These are phyloP conservation scores for Penaeus japonicus DNA, from an alignment of 1,140 invertebrate species.

Conservation along the genomic window DNA sequence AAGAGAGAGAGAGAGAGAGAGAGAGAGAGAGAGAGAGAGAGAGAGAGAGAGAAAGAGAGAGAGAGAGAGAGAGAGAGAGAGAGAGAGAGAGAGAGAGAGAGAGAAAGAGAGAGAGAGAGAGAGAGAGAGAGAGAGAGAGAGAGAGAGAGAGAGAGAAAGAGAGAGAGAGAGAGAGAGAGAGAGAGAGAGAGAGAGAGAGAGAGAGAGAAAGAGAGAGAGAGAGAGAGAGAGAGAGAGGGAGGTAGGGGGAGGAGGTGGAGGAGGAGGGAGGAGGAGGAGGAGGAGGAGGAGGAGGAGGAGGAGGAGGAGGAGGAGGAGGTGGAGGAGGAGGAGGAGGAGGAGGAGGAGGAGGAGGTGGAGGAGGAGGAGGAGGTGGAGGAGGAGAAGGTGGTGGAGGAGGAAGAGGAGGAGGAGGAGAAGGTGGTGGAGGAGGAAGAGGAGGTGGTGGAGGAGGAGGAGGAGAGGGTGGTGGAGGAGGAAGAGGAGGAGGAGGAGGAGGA, in stretches of 20 bases:
- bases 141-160: not conserved
- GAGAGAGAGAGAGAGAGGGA: not conserved
- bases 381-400: too few relatives aligned
- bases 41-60: slow-evolving; percentile 7
- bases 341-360: too few relatives aligned
- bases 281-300: not conserved
- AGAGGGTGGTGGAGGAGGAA: too few relatives aligned
- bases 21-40: slow-evolving; percentile 11
- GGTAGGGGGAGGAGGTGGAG: too few relatives aligned
- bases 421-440: too few relatives aligned
- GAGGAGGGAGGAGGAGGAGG: not conserved
- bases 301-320: not conserved
- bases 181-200: not conserved
- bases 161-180: not conserved
- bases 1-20: slow-evolving; percentile 11
- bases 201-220: not conserved
- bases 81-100: not conserved
- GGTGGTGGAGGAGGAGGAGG: too few relatives aligned
- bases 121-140: not conserved
- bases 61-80: slow-evolving; percentile 11
- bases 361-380: too few relatives aligned
- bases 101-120: not conserved
- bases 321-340: not conserved
- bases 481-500: too few relatives aligned
- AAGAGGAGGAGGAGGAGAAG: too few relatives aligned